Percentiles rank a stretch among this genome's conserved stretches.
Conservation (phyloP, 1,140 invertebrate genomes). For the Lordiphosa clarofinis region DNA sequence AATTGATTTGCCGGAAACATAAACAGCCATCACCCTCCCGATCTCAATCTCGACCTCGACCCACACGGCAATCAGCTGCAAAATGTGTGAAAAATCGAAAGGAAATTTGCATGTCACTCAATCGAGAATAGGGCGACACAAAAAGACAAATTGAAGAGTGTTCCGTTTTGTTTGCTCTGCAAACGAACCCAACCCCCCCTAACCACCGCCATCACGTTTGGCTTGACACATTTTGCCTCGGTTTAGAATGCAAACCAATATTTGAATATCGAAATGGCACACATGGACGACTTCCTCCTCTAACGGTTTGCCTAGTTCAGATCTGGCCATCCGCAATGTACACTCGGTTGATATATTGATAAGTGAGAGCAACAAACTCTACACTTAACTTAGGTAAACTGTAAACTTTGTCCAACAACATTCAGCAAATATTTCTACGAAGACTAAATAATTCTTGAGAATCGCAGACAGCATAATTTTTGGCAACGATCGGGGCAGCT, state of each 20-base stretch:
- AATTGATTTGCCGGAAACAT: conserved; percentile 71
- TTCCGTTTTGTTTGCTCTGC: conserved; percentile 30
- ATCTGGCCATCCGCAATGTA: conserved; percentile 31
- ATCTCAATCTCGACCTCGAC: conserved; percentile 30
- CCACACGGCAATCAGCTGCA: conserved; percentile 46
- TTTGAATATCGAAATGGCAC: conserved; percentile 66
- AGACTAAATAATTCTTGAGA: conserved; percentile 34
- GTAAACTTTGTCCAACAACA: conserved; percentile 24
- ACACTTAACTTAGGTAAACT: conserved; percentile 19
- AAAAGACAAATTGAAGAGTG: conserved; percentile 28
- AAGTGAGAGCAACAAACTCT: conserved; percentile 59
- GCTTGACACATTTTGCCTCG: conserved; percentile 45
- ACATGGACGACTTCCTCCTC: conserved; percentile 56
- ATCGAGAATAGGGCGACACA: conserved; percentile 45
- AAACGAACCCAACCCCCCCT: conserved; percentile 31
- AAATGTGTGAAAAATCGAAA: conserved; percentile 68
- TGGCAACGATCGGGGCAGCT: conserved; percentile 44
- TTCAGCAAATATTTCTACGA: conserved; percentile 15
- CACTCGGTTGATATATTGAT: conserved; percentile 27
- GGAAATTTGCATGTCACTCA: conserved; percentile 74
- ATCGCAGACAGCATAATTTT: conserved; percentile 31
- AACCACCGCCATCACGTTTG: conserved; percentile 35
- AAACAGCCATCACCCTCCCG: conserved; percentile 44
- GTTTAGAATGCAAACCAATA: conserved; percentile 57
- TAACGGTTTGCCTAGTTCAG: conserved; percentile 33